These are phyloP conservation scores for Monomorium pharaonis DNA, from an alignment of 1,140 invertebrate species.

Conservation along the genomic window DNA sequence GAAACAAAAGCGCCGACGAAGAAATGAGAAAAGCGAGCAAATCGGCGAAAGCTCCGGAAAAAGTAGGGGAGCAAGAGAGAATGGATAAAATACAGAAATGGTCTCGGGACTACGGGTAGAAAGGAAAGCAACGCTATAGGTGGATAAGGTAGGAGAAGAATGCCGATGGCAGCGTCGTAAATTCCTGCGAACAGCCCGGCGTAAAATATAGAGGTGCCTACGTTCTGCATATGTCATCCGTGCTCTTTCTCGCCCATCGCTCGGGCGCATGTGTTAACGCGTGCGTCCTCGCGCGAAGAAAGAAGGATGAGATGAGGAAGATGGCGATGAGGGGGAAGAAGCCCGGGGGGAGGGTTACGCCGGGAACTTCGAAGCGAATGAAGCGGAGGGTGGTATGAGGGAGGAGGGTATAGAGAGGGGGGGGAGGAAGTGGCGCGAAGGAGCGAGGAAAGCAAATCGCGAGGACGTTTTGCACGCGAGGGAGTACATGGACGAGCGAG, in stretches of 20 bases:
- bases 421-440: constrained; percentile 38
- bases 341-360: background rate
- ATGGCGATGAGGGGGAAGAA: background rate
- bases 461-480: constrained; percentile 64
- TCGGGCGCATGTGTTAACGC: constrained; percentile 64
- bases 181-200: constrained; percentile 76
- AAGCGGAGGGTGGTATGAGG: background rate
- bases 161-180: constrained; percentile 72
- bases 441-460: constrained; percentile 64
- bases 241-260: constrained; percentile 69
- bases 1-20: background rate
- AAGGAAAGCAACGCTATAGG: constrained; percentile 17
- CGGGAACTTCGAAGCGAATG: background rate
- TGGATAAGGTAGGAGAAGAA: constrained; percentile 56
- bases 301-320: background rate
- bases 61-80: background rate
- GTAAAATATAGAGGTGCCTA: constrained; percentile 79
- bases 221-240: constrained; percentile 80
- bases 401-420: background rate
- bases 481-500: constrained; percentile 54
- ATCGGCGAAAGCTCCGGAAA: background rate
- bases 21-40: constrained; percentile 26
- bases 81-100: background rate
- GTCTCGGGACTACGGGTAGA: background rate
- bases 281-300: constrained; percentile 23